Evolutionary conservation across 2,797 vertebrate species (phyloP), one percentile per base, ranked within the genome.

Genomic region (Arctocebus calabarensis): DNA sequence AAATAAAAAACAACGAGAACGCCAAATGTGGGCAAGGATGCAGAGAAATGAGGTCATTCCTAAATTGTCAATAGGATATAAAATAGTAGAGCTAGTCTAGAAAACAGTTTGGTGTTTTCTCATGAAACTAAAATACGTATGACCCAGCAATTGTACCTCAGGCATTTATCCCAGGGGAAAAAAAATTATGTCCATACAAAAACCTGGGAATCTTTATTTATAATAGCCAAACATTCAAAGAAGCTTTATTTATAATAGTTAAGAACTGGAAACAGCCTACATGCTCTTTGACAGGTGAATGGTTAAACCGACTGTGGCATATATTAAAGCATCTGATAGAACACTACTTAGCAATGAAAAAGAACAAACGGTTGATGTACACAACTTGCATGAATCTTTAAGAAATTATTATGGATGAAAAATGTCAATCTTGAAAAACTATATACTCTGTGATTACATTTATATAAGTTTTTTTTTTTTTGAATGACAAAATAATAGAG

Each of bases 131-230:
- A 90, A 73, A 61, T 22, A 23, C 34, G 29, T 59, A 13, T 75
- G n/a, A 94, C 48, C 48, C 23, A 52, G 79, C 8, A n/a, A 17
- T 85, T 43, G 14, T 3, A 45, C 57, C 37, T 40, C 14, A 59
- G 27, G 59, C 23, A 40, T 64, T 88, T 71, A 93, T 71, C 74
- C 66, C 62, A 91, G 75, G 61, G 73, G 88, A 82, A 85, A 77
- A 96, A 89, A 82, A 64, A 8, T n/a, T 90, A 66, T 14, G 19
- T 73, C 29, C 20, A 29, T 20, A 45, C 32, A 68, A 48, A 93
- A 81, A 45, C 64, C 64, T 66, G 59, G 32, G 70, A 19, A 81
- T 9, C 74, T 93, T 84, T 70, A 84, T 90, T 87, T 84, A 40
- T 62, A 81, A 61, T 40, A 78, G 19, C 6, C 10, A 62, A 34